A percentile compares a stretch with the other conserved stretches of the same genome.
Conservation (phyloP, 2,888 invertebrate genomes). For the Eupithecia subumbrata region DNA sequence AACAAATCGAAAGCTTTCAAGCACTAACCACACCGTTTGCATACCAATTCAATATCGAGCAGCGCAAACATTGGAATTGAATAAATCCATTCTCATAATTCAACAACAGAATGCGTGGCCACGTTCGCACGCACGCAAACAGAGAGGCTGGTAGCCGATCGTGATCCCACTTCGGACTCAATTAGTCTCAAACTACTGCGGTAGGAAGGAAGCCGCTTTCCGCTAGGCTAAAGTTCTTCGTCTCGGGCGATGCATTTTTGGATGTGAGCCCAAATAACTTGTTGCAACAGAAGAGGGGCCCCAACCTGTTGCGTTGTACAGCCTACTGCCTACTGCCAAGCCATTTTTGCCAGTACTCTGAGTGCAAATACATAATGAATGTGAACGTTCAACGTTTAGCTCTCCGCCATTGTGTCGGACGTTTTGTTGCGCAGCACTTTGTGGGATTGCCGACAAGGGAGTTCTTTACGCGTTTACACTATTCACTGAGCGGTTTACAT, state of each 20-base stretch:
- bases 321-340: constrained; percentile 62
- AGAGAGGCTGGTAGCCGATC: constrained; percentile 29
- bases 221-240: constrained; percentile 62
- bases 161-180: constrained; percentile 39
- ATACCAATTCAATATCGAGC: constrained; percentile 43
- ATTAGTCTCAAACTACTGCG: constrained; percentile 57
- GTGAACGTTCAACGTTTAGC: constrained; percentile 68
- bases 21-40: constrained; percentile 42
- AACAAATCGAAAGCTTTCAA: constrained; percentile 44
- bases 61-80: constrained; percentile 43
- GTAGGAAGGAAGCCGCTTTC: constrained; percentile 60
- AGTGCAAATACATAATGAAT: constrained; percentile 81
- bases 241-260: constrained; percentile 81
- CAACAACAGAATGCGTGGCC: constrained; percentile 54
- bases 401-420: constrained; percentile 65
- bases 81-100: constrained; percentile 52
- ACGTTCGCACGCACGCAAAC: constrained; percentile 49
- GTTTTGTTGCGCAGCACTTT: constrained; percentile 59
- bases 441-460: constrained; percentile 60
- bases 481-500: constrained; percentile 49
- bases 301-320: constrained; percentile 73
- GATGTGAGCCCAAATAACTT: constrained; percentile 82
- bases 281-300: constrained; percentile 71
- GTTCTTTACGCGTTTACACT: constrained; percentile 61
- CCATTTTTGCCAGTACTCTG: constrained; percentile 75